Base-by-base conservation (phyloP, 2,888 invertebrate species). In the Pheosia tremula region DNA sequence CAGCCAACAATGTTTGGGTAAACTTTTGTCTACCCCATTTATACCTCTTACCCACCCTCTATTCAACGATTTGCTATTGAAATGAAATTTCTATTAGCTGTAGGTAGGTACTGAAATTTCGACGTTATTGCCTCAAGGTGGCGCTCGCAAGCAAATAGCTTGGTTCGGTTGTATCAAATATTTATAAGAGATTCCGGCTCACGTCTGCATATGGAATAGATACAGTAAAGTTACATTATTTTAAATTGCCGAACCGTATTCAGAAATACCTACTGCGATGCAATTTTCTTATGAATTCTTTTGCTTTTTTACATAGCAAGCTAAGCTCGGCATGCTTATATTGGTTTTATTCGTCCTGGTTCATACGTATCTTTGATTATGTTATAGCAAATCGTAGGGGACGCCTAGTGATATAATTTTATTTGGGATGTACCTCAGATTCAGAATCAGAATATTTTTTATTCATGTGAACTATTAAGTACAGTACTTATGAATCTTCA, bases 111-210 rank as follows among this genome's bases (percentile, higher is more conserved):
- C 75, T 73, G 77, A 79, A 83, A 81, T 82, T 82, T 80, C 83
- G 76, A 70, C 78, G 79, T 78, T 85, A 85, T 85, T 82, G 81
- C 84, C 67, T 62, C 62, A 61, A 73, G 72, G 68, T 69, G 68
- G 64, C 64, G 63, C 72, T 68, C 72, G 75, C 75, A 67, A 77
- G 85, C 86, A 88, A 88, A 89, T 87, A 86, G 82, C 75, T 75
- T 68, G 71, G 75, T 80, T 81, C 77, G 74, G 75, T 75, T 73
- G 77, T 80, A 85, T 91, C 82, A 84, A 91, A 90, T 90, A 91
- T 91, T 88, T 88, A 91, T 87, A 88, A 81, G 82, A 84, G 81
- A 82, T 82, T 83, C 84, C 79, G 74, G 79, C 83, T 79, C 81
- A 79, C 81, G 80, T 86, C 78, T 73, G 78, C 76, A 78, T 76